Evolutionary conservation across 2,113 vertebrate genomes (phyloP).

Genomic region (Apodemus speciosus): DNA sequence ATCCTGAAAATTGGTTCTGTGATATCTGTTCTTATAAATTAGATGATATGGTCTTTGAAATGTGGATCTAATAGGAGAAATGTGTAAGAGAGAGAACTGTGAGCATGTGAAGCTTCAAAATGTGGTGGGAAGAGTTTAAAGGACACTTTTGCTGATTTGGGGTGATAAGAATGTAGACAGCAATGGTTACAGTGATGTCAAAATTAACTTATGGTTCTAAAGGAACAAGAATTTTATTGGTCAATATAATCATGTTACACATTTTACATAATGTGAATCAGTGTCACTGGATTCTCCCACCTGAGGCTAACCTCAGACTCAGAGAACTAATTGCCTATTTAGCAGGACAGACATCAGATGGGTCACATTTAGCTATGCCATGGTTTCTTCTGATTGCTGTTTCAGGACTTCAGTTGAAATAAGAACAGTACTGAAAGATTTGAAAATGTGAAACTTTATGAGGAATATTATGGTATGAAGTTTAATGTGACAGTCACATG

Average conservation of each 20-base stretch:
- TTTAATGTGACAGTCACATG: neutral
- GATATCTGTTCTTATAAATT: neutral
- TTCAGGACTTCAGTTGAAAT: neutral
- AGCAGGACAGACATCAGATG: neutral
- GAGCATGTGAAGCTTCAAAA: neutral
- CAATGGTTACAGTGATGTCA: neutral
- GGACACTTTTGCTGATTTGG: accelerated
- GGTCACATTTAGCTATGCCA: neutral
- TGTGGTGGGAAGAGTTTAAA: neutral
- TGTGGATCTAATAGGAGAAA: neutral
- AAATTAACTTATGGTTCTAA: neutral
- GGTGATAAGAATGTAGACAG: neutral
- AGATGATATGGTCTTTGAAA: neutral
- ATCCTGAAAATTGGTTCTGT: neutral
- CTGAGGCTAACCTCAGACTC: neutral
- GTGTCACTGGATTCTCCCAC: neutral
- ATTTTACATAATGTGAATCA: neutral
- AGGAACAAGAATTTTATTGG: neutral
- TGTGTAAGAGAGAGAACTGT: neutral
- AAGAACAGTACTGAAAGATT: neutral
- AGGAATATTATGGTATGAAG: neutral
- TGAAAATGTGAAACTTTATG: neutral
- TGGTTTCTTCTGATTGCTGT: neutral
- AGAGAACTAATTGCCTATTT: neutral
- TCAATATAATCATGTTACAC: neutral